Conservation (phyloP, 2,888 invertebrate species). For the Apodemia hepburni region DNA sequence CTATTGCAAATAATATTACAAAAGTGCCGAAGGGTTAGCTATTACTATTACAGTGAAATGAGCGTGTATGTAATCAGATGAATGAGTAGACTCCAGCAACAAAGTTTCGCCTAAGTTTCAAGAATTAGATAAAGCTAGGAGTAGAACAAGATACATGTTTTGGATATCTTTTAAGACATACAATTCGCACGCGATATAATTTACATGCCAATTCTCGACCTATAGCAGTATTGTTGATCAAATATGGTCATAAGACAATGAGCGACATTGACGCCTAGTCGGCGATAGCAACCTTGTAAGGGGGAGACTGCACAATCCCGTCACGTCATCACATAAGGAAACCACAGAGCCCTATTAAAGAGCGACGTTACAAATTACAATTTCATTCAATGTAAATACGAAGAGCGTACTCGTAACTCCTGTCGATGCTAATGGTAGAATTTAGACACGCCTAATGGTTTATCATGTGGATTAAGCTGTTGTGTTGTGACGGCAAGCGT, state of each 20-base stretch:
- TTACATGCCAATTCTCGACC: constrained; percentile 23
- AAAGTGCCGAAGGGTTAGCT: constrained; percentile 6
- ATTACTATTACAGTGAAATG: constrained; percentile 9
- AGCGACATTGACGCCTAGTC: constrained; percentile 52
- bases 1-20: constrained; percentile 7
- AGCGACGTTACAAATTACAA: constrained; percentile 65
- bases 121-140: constrained; percentile 16
- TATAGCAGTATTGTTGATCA: constrained; percentile 40
- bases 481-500: constrained; percentile 48
- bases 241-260: constrained; percentile 54
- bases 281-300: constrained; percentile 49
- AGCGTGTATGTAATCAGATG: constrained; percentile 14
- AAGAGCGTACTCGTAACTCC: constrained; percentile 44
- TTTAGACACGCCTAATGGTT: constrained; percentile 65
- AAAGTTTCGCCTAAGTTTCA: constrained; percentile 12
- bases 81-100: constrained; percentile 15
- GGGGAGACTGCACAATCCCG: constrained; percentile 43
- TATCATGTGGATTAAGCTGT: constrained; percentile 60
- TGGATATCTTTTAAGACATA: constrained; percentile 16
- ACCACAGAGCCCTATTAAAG: constrained; percentile 49
- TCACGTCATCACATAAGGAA: constrained; percentile 52
- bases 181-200: constrained; percentile 23
- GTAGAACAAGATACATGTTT: constrained; percentile 15
- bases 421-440: constrained; percentile 57
- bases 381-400: constrained; percentile 75